phyloP scores from a whole-genome alignment of 2,888 invertebrate genomes.

The Itoplectis maculator region DNA sequence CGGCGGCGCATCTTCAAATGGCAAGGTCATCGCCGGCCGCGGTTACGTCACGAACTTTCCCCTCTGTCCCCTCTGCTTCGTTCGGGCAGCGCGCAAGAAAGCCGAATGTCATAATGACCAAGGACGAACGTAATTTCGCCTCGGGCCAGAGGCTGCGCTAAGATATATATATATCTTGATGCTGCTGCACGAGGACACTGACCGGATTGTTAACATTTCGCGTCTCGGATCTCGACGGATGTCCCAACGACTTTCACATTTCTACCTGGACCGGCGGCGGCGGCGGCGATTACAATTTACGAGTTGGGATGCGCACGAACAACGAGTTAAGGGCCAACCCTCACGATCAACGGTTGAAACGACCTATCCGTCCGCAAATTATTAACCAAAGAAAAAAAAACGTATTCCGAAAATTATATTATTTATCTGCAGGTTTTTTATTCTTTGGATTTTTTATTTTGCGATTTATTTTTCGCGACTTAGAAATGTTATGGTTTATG shows the following conservation, averaged over 20 bases:
- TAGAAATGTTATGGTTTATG: no score
- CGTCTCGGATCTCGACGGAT: neutral
- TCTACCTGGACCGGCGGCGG: neutral
- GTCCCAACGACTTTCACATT: constrained; percentile 21
- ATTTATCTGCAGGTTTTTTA: no score
- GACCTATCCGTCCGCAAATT: no score
- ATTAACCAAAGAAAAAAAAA: no score
- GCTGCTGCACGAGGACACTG: constrained; percentile 26
- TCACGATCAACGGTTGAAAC: no score
- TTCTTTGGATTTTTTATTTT: no score
- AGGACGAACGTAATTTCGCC: constrained; percentile 55
- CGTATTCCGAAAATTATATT: no score
- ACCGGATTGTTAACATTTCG: constrained; percentile 24
- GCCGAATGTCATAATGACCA: constrained; percentile 69
- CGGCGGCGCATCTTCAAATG: constrained; percentile 80
- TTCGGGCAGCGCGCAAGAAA: constrained; percentile 50
- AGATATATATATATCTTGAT: no score
- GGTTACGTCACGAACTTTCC: constrained; percentile 69
- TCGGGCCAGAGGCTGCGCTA: constrained; percentile 1
- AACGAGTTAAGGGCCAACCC: no score
- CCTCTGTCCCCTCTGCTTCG: constrained; percentile 50
- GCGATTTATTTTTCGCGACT: no score
- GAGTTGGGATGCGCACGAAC: no score
- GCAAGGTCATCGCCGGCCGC: constrained; percentile 79
- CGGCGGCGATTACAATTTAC: no score